Conservation (phyloP, 2,888 invertebrate species). For the Dexiosoma caninum region DNA sequence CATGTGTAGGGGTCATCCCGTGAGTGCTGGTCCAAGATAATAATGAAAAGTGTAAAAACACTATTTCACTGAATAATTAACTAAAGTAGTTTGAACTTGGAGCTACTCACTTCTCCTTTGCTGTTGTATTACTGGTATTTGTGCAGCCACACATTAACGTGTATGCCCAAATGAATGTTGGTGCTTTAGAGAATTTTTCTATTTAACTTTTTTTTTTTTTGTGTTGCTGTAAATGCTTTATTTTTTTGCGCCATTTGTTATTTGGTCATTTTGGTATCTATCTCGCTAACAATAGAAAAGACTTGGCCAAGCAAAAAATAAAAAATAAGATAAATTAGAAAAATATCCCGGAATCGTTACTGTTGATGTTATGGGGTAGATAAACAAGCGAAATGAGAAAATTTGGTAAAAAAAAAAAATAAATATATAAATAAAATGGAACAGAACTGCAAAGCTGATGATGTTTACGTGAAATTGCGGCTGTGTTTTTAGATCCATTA, state of each 20-base stretch:
- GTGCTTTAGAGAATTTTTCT: slow-evolving; percentile 25
- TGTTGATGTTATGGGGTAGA: slow-evolving; percentile 62
- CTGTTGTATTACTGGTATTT: background rate
- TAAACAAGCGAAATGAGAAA: slow-evolving; percentile 51
- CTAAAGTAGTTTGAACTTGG: no score
- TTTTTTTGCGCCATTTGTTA: slow-evolving; percentile 62
- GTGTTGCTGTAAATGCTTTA: slow-evolving; percentile 12
- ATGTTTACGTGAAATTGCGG: slow-evolving; percentile 60
- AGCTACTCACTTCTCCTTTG: background rate
- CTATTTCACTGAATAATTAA: no score
- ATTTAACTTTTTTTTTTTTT: slow-evolving; percentile 38
- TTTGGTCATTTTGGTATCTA: slow-evolving; percentile 62
- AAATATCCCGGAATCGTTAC: slow-evolving; percentile 62
- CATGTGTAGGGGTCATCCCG: no score
- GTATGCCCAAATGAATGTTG: background rate
- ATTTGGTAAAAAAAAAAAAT: slow-evolving; percentile 21
- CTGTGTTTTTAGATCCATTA: slow-evolving; percentile 61
- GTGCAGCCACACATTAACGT: background rate
- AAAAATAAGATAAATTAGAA: slow-evolving; percentile 62
- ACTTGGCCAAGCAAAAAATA: slow-evolving; percentile 36
- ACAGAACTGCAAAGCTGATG: slow-evolving; percentile 24
- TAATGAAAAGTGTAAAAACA: no score
- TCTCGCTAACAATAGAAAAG: slow-evolving; percentile 48
- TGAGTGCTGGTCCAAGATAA: no score
- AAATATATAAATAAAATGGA: slow-evolving; percentile 21